Evolutionary conservation across 2,113 vertebrate species (phyloP), one percentile per base, ranked within the genome.

Genomic region (Chaetura pelagica): DNA sequence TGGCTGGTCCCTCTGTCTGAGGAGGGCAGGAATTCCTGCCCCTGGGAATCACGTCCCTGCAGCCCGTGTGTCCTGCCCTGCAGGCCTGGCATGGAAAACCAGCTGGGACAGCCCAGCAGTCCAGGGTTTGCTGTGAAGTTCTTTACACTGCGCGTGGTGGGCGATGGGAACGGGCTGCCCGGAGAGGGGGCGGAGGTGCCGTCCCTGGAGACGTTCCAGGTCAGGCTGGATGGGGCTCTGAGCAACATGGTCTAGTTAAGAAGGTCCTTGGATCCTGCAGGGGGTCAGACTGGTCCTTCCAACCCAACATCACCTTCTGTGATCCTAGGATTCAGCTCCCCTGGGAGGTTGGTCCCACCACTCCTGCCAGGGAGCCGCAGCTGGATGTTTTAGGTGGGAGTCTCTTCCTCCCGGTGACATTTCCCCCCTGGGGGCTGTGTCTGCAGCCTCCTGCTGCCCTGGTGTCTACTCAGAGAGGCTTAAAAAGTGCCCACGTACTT

Each of bases 341-440:
- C 12, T 5, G 26, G 2, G 10, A 17, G 57, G n/a, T 2, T 10
- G n/a, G 29, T 40, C 35, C 51, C 44, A 2, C 22, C 10, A 0
- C 40, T 14, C 44, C 34, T 1, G 16, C 0, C 3, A 15, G 57
- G 64, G 6, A 7, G 34, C 23, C 16, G 18, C 38, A 4, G 44
- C 0, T 12, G 72, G 79, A 29, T 3, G 5, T 4, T 11, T n/a
- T 10, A 24, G 52, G 7, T 3, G 54, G 30, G 24, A 12, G 8
- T 13, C 32, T 11, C 29, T 30, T 32, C 23, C 0, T 29, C 35
- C 1, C 5, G 8, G 30, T 16, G 66, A 10, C 2, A 6, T 27
- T 51, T 49, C 14, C 29, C 3, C 40, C 34, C 2, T 2, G 10
- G 20, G 71, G 30, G 54, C 42, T 12, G 14, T 2, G 17, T 21